Conservation (phyloP, 2,797 vertebrate species). For the Ctenopoma kingsleyae region DNA sequence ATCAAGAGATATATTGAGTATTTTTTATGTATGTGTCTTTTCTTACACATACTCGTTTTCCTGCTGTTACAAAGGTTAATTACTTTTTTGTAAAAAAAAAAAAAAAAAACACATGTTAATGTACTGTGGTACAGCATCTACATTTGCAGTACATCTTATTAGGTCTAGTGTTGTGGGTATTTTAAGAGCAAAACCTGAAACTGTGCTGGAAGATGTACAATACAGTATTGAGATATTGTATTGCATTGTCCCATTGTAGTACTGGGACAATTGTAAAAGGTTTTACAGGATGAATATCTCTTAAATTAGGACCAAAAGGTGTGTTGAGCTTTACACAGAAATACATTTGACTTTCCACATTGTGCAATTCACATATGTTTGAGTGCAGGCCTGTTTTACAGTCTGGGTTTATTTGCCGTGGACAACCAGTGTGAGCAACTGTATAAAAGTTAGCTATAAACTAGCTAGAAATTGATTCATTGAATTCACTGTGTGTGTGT, state of each 20-base stretch:
- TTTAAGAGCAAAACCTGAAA: slow-evolving; percentile 8
- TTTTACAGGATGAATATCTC: slow-evolving; percentile 18
- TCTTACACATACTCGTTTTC: slow-evolving; percentile 2
- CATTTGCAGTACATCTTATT: slow-evolving; percentile 6
- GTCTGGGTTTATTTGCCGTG: neutral
- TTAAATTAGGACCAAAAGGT: slow-evolving; percentile 6
- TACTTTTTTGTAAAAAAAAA: slow-evolving; percentile 23
- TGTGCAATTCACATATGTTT: neutral
- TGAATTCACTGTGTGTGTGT: neutral
- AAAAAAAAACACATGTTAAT: neutral
- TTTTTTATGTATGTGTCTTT: slow-evolving; percentile 19
- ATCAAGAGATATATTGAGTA: slow-evolving; percentile 23
- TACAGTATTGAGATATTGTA: too few species aligned
- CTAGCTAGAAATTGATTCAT: neutral
- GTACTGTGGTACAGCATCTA: neutral
- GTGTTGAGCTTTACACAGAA: slow-evolving; percentile 7
- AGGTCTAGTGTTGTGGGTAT: slow-evolving; percentile 7
- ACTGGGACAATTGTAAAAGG: slow-evolving; percentile 2
- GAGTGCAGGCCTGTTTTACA: slow-evolving; percentile 2
- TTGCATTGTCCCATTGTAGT: neutral
- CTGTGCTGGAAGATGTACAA: slow-evolving; percentile 1
- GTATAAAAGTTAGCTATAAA: neutral
- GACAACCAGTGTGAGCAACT: neutral
- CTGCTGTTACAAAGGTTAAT: slow-evolving; percentile 43
- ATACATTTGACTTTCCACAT: neutral